Evolutionary conservation across 1,140 invertebrate species (phyloP), one percentile per base, ranked within the genome.

Genomic region (Hormaphis cornu): DNA sequence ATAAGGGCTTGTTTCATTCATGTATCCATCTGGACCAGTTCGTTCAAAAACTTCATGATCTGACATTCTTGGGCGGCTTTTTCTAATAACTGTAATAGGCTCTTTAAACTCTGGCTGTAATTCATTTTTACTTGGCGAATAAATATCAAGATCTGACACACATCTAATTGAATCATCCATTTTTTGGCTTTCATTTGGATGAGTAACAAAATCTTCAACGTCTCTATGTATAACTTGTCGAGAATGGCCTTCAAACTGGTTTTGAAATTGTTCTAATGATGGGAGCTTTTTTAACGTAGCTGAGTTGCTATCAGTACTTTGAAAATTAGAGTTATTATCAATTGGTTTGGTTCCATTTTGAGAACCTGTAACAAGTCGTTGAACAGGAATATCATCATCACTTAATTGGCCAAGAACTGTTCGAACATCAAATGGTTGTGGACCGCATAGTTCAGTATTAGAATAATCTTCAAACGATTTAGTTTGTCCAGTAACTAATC

Each of bases 351-450:
- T 7, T 69, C 37, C 50, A 69, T 40, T 54, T 37, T 40, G 69
- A 4, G 69, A 54, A 54, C 52, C 56, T 35, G 74, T 71, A 73
- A 74, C 26, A 72, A 70, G 33, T 71, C 70, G 14, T 30, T 16
- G 44, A 71, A 66, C 24, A 66, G 70, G 42, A 16, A 70, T 81
- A 72, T 83, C 82, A 18, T 71, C 72, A 58, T 82, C 75, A 72
- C 85, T 85, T 26, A 84, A 81, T 72, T 86, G 84, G 0, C 85
- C 85, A 1, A 85, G 79, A 14, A 86, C 85, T 78, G 86, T 81
- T 58, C 85, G 78, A 10, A 83, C 80, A 2, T 85, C 71, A 4
- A 84, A 84, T 1, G 83, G 84, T 4, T 84, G 84, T 24, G 84
- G 85, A 54, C 44, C 54, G 24, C 18, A 22, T 7, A 28, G 28